These are phyloP conservation scores for Xestia xanthographa DNA, from an alignment of 2,888 invertebrate genomes.

Conservation along the genomic window DNA sequence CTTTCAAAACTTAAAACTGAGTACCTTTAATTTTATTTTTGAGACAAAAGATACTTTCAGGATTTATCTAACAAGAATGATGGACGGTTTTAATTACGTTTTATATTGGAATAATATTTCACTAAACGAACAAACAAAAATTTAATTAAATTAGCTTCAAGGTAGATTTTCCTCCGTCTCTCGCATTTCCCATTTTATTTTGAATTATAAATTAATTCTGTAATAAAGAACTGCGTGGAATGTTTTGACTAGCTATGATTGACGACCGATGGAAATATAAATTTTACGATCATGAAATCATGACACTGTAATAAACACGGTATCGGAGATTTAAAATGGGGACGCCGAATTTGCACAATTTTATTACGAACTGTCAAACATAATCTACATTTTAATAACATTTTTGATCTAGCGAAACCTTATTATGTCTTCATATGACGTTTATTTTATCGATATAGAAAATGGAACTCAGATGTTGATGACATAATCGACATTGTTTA, in stretches of 20 bases:
- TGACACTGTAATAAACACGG: conserved; percentile 57
- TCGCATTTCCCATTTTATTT: conserved; percentile 41
- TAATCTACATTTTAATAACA: conserved; percentile 29
- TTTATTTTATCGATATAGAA: not conserved
- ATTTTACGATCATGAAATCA: conserved; percentile 58
- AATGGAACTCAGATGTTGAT: not conserved
- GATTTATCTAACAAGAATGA: conserved; percentile 52
- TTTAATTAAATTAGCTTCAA: conserved; percentile 54
- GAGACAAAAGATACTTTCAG: conserved; percentile 57
- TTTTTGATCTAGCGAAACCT: conserved; percentile 8
- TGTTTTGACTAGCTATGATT: conserved; percentile 56
- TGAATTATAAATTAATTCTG: conserved; percentile 50
- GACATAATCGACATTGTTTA: conserved; percentile 70
- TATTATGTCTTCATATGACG: not conserved
- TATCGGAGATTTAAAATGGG: conserved; percentile 37
- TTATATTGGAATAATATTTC: conserved; percentile 61
- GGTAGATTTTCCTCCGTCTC: conserved; percentile 34
- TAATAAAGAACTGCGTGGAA: conserved; percentile 47
- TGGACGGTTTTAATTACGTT: conserved; percentile 59
- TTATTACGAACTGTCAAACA: conserved; percentile 24
- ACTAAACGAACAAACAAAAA: conserved; percentile 57
- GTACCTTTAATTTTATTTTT: conserved; percentile 50
- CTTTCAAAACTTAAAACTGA: conserved; percentile 44
- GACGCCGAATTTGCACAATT: conserved; percentile 41
- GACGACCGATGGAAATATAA: conserved; percentile 57